Evolutionary conservation across 53 echinoderm and acorn worm genomes (phyloP), one percentile per base, ranked within the genome.

Genomic region (Henricia sp.): DNA sequence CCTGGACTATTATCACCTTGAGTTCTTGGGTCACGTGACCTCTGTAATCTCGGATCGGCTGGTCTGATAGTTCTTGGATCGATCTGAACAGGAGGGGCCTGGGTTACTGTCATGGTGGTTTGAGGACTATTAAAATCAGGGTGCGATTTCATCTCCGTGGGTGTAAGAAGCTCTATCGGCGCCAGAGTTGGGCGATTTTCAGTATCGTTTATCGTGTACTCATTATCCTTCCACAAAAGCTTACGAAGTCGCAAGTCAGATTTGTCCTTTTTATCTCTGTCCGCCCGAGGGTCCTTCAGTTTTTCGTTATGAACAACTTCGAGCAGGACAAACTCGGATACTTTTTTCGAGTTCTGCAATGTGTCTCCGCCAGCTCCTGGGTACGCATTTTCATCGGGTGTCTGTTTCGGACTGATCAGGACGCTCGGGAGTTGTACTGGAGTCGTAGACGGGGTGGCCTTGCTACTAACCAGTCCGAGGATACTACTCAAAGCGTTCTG

Each of bases 141-240:
- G 34, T 87, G 91, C 0, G 69, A 66, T 52, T 93, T 96, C 12
- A 96, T 84, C 54, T 96, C 96, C 1, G 93, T 96, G 11, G 96
- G 96, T 0, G 96, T 96, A 4, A 84, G 84, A 6, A 96, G 87
- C 82, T 96, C 96, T 48, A 96, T 96, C 1, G 96, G 96, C 12
- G 91, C 91, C 60, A 93, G 85, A 0, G 91, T 87, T 16, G 96
- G 93, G 9, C 95, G 73, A 34, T 88, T 88, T 6, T 90, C 95
- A 3, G 85, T 72, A 25, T 96, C 93, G 42, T 87, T 87, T 11
- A 96, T 89, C 10, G 93, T 84, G 65, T 96, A 93, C 55, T 96
- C 91, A 41, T 91, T 89, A 48, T 88, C 84, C 41, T 90, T 94
- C 96, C 96, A 96, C 11, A 88, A 87, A 11, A 93, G 82, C 37